Base-by-base conservation (phyloP, 2,113 vertebrate genomes). In the Tringa solitaria region DNA sequence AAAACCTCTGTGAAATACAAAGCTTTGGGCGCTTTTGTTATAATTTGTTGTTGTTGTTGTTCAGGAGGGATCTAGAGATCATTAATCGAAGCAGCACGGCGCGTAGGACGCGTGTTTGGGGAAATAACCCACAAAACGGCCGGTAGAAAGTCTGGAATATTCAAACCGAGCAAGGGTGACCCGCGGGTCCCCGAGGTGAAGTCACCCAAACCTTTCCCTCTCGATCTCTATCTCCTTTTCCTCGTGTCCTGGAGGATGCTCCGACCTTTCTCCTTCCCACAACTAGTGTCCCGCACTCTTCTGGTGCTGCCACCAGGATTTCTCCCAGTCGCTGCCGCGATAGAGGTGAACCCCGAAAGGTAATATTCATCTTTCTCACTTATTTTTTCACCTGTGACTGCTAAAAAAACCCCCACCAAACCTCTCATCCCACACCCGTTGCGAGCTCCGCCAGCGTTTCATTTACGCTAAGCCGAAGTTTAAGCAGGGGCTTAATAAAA, bases 1-100 rank as follows among this genome's bases (percentile, higher is more conserved):
- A 97, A 97, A 96, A 89, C 74, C 77, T 97, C 78, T 90, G 89
- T 87, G 87, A 90, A 92, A 90, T 32, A 81, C 0, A 73, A 75
- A 87, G 54, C 27, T 67, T 57, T 59, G 83, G 9, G 20, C 2
- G 2, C 53, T 67, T 72, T 50, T 75, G 39, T 94, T 82, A 14
- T 7, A 4, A 9, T 10, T 78, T 37, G n/a, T n/a, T n/a, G n/a
- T n/a, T n/a, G n/a, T 60, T 53, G 33, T 37, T 65, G 35, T 60
- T 87, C 35, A 12, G 21, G 19, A 63, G 72, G 33, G 7, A n/a
- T 16, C 15, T 46, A 33, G 45, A n/a, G 43, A 39, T 48, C 77
- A 14, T 27, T 60, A 24, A 57, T 16, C 13, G 68, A 16, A 65
- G 75, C 48, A 64, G 78, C 65, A 16, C 37, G n/a, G 64, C 57